Conservation (phyloP, 2,797 vertebrate species). For the Bradypus variegatus region DNA sequence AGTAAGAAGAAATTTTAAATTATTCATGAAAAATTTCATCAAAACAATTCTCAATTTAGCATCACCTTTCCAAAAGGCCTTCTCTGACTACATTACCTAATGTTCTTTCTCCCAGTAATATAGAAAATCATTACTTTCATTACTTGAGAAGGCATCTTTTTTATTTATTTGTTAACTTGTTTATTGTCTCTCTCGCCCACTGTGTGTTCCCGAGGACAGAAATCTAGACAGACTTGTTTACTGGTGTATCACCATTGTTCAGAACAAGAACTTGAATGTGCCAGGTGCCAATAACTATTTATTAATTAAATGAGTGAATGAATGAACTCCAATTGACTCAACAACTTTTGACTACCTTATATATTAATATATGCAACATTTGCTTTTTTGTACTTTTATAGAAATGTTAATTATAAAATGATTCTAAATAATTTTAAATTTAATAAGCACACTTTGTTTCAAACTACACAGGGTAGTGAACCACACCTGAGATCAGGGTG, state of each 20-base stretch:
- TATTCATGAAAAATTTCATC: neutral
- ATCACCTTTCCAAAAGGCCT: neutral
- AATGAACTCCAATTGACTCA: neutral
- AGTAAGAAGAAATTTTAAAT: neutral
- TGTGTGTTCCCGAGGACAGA: neutral
- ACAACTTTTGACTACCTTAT: neutral
- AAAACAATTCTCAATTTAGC: neutral
- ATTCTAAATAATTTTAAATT: neutral
- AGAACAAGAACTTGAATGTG: neutral
- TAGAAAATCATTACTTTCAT: neutral
- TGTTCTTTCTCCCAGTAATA: neutral
- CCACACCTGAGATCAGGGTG: neutral
- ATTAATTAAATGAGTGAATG: neutral
- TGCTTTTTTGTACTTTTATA: neutral
- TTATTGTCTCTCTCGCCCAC: neutral
- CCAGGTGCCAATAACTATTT: neutral
- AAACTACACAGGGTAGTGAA: neutral
- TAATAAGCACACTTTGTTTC: neutral
- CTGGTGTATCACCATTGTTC: neutral
- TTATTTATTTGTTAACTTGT: neutral
- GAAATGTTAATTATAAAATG: neutral
- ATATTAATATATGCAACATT: neutral
- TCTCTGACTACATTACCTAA: neutral
- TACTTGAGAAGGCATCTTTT: neutral
- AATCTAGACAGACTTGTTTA: neutral